Base-by-base conservation (phyloP, 2,797 vertebrate species). In the Falco biarmicus region DNA sequence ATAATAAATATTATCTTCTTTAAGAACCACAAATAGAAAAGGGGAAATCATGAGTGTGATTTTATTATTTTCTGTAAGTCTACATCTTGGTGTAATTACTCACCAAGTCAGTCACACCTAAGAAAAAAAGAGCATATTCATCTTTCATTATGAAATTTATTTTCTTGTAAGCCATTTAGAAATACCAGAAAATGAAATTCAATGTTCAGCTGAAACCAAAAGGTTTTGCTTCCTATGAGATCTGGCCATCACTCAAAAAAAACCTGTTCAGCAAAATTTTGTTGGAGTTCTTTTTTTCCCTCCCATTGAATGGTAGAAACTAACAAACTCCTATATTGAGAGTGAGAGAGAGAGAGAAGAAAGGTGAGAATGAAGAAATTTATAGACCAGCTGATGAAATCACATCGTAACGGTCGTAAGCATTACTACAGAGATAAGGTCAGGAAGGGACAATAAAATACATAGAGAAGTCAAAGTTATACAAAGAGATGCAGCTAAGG, bases 381-480 rank as follows among this genome's bases (percentile, higher is more conserved):
- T 21, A n/a, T 63, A 69, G 32, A 48, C 4, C 32, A 47, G 1
- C 0, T 31, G 29, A 59, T 15, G 10, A 65, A 48, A 64, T 31
- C 2, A 0, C 34, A 51, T 13, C 10, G 2, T 5, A 29, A 32
- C 20, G 20, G 26, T 19, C 37, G 26, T 17, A 71, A 71, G 48
- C 8, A 6, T 8, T 59, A 59, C 29, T 84, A 15, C 1, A 54
- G 37, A 50, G 61, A 13, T 19, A 6, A 66, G 29, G 32, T 48
- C 32, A 43, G 59, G 32, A 73, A 84, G 54, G 37, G 31, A 20
- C 10, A 45, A 45, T 11, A 61, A 59, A 68, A 45, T 1, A 56
- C 21, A 22, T 0, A 17, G 22, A 37, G 47, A 60, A 20, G 13
- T 9, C 3, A 2, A 61, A 29, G 74, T 16, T 32, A 3, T 6